Evolutionary conservation across 2,797 vertebrate genomes (phyloP).

Genomic region (Enteromius anoplus): DNA sequence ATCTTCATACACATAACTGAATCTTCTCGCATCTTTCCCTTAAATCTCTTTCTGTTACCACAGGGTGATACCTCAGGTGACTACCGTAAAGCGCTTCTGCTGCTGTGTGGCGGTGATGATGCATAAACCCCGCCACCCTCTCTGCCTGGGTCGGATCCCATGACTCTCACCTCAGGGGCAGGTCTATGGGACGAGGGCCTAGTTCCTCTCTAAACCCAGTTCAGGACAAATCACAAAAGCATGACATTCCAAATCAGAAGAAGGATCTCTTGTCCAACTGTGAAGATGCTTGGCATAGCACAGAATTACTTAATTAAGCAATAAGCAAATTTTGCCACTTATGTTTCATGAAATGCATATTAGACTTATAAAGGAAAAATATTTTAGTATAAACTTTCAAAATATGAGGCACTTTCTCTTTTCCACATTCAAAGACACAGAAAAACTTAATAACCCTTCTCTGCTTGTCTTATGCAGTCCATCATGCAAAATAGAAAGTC

Average conservation of each 20-base stretch:
- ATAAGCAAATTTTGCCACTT: neutral
- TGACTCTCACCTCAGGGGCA: conserved; percentile 5
- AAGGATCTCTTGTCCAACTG: neutral
- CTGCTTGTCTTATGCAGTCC: neutral
- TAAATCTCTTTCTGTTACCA: conserved; percentile 57
- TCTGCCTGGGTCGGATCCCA: conserved; percentile 18
- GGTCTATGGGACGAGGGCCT: neutral
- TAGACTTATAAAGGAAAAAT: neutral
- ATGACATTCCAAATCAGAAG: neutral
- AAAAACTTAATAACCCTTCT: neutral
- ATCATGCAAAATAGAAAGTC: neutral
- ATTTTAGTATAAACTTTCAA: neutral
- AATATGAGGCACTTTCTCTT: neutral
- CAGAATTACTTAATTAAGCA: neutral
- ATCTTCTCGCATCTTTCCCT: neutral
- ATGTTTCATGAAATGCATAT: neutral
- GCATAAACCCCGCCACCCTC: conserved; percentile 60
- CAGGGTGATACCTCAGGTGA: conserved; percentile 89
- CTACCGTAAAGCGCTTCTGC: conserved; percentile 86
- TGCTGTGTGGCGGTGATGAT: conserved; percentile 89
- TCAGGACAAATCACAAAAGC: conserved; percentile 33
- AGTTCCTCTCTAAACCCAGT: conserved; percentile 13
- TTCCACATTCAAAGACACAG: neutral
- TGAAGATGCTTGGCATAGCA: conserved; percentile 1
- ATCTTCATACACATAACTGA: neutral